Evolutionary conservation across 92 coral and sea anemone genomes (phyloP).

Genomic region (Galaxea fascicularis): DNA sequence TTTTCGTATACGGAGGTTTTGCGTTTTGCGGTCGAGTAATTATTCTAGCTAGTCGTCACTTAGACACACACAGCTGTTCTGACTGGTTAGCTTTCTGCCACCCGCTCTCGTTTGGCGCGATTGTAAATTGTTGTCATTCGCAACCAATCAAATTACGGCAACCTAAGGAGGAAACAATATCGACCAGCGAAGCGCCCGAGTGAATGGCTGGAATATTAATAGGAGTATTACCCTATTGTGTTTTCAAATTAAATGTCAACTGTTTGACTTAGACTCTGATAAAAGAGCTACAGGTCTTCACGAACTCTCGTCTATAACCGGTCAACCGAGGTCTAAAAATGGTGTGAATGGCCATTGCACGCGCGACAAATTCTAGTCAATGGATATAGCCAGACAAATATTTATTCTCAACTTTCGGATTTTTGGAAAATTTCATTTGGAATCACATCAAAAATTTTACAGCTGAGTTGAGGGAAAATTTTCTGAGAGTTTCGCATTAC

Average conservation of each 20-base stretch:
- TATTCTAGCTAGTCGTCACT: conserved; percentile 82
- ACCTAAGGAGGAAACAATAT: conserved; percentile 30
- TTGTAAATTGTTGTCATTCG: conserved; percentile 71
- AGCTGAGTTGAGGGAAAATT: too few species aligned
- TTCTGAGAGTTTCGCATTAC: too few species aligned
- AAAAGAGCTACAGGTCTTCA: conserved; percentile 7
- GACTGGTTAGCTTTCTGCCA: conserved; percentile 80
- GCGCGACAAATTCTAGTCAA: neutral
- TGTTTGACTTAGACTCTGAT: conserved; percentile 13
- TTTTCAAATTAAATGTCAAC: conserved; percentile 49
- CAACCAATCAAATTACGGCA: conserved; percentile 70
- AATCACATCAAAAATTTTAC: too few species aligned
- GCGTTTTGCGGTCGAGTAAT: conserved; percentile 66
- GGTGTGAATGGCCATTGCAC: neutral
- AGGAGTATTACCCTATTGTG: conserved; percentile 80
- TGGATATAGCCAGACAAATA: neutral
- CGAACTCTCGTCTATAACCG: neutral
- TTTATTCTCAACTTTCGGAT: neutral
- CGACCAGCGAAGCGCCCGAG: conserved; percentile 48
- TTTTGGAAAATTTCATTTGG: too few species aligned
- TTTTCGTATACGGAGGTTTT: conserved; percentile 11
- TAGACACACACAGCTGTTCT: conserved; percentile 88
- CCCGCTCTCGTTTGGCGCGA: conserved; percentile 90
- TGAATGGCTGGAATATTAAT: conserved; percentile 80
- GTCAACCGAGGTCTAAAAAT: neutral